A percentile compares a stretch with the other conserved stretches of the same genome.
Evolutionary conservation across 1,140 invertebrate species (phyloP).

Genomic region (Oscheius sp.): DNA sequence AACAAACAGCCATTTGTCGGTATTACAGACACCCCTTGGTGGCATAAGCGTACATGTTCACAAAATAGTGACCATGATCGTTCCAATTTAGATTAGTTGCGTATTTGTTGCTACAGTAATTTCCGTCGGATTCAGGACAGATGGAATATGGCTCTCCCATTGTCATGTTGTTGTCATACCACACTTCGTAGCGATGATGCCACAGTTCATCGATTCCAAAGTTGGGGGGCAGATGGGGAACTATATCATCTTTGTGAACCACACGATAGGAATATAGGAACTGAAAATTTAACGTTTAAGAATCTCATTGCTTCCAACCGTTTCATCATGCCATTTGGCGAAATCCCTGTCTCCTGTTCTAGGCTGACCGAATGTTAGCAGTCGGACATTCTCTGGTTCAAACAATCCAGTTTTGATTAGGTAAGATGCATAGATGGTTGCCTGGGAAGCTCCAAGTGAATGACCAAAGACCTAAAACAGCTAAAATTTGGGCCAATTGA

Average conservation of each 20-base stretch:
- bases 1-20: too few species aligned
- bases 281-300: not conserved
- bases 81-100: not conserved
- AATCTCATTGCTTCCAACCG: not conserved
- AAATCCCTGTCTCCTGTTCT: slow-evolving; percentile 36
- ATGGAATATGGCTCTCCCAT: slow-evolving; percentile 8
- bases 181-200: slow-evolving; percentile 13
- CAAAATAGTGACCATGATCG: not conserved
- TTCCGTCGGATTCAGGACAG: slow-evolving; percentile 20
- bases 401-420: slow-evolving; percentile 16
- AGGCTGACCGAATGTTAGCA: slow-evolving; percentile 40
- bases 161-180: slow-evolving; percentile 30
- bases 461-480: slow-evolving; percentile 23
- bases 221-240: slow-evolving; percentile 12
- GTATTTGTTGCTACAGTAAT: slow-evolving; percentile 30
- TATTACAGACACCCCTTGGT: too few species aligned
- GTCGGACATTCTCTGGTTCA: slow-evolving; percentile 10
- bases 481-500: not conserved
- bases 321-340: slow-evolving; percentile 28
- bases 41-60: too few species aligned
- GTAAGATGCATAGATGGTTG: slow-evolving; percentile 26
- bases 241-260: slow-evolving; percentile 32
- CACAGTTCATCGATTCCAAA: not conserved
- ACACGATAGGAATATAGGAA: slow-evolving; percentile 32
- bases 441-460: slow-evolving; percentile 33